Base-by-base conservation (phyloP, 1,140 invertebrate genomes). In the Magallana angulata region DNA sequence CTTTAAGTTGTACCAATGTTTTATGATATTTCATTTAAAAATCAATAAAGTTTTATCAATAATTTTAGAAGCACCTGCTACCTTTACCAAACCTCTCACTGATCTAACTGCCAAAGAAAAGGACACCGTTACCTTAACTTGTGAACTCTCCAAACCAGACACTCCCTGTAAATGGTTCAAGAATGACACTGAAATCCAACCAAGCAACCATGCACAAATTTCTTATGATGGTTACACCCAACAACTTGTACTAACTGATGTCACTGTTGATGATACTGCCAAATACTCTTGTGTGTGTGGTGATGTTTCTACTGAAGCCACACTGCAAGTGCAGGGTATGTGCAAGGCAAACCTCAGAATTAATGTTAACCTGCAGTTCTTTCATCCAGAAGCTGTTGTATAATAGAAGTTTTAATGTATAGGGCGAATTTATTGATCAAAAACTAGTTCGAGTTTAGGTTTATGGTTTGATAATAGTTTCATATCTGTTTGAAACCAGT, bases 91-190 rank as follows among this genome's bases (percentile, higher is more conserved):
- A 68, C 88, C 89, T 62, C 88, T 92, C 8, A 85, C 90, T 81
- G 90, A 91, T 64, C 84, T 87, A 8, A 88, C 80, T 30, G 87
- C 80, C 24, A 87, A 84, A 87, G 91, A 89, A 80, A 89, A 91
- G 24, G 90, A 89, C 14, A 81, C 62, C 4, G 86, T 85, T 8
- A 87, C 86, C 56, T 48, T 92, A 48, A 89, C 88, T 14, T 92
- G 91, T 89, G 90, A 90, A 87, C 82, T 91, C 0, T 88, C 84
- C 82, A 90, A 91, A 89, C 89, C 89, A 56, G 90, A 92, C 62
- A 87, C 85, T 80, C 58, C 84, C 56, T 90, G 90, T 60, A 90
- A 90, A 88, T 99, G 99, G 99, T 98, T 97, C 94, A 98, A 98
- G 94, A 97, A 97, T 90, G 97, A 97, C 57, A 97, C 98, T 95